Percentiles rank a stretch among this genome's conserved stretches.
These are phyloP conservation scores for Antitype chi DNA, from an alignment of 2,888 invertebrate species.

Conservation along the genomic window DNA sequence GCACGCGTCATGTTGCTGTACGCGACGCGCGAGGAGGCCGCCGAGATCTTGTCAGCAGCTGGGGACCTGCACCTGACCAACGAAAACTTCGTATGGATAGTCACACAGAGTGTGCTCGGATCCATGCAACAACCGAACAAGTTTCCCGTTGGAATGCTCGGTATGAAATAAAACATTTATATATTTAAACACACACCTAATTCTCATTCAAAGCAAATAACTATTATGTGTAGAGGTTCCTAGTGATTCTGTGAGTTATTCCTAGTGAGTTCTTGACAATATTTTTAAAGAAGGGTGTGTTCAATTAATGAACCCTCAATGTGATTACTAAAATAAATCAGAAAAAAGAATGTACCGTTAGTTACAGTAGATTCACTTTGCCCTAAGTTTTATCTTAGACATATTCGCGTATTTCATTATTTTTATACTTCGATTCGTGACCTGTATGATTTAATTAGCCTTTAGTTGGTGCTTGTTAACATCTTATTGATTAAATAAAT, in stretches of 20 bases:
- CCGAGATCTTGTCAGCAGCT: slow-evolving; percentile 94
- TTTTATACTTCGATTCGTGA: not conserved
- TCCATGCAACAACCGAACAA: slow-evolving; percentile 92
- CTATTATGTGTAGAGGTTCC: not conserved
- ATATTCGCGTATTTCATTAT: not conserved
- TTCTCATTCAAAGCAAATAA: not conserved
- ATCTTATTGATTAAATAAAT: not conserved
- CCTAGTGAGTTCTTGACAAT: not conserved
- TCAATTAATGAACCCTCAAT: not conserved
- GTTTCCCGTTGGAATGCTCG: slow-evolving; percentile 98
- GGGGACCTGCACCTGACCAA: slow-evolving; percentile 94
- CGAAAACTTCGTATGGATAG: slow-evolving; percentile 99
- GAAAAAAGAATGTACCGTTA: not conserved
- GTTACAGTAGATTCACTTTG: not conserved
- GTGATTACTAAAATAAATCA: not conserved
- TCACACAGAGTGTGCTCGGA: slow-evolving; percentile 98
- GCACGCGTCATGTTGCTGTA: slow-evolving; percentile 98
- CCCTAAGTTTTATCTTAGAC: not conserved
- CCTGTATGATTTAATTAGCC: not conserved
- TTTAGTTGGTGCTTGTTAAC: not conserved
- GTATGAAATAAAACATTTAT: slow-evolving; percentile 84
- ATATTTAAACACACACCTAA: not conserved
- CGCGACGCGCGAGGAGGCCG: slow-evolving; percentile 96
- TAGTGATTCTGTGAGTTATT: no score
- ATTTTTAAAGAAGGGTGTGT: not conserved